Evolutionary conservation across 2,113 vertebrate species (phyloP).

Genomic region (Neodontobutis hainanensis): DNA sequence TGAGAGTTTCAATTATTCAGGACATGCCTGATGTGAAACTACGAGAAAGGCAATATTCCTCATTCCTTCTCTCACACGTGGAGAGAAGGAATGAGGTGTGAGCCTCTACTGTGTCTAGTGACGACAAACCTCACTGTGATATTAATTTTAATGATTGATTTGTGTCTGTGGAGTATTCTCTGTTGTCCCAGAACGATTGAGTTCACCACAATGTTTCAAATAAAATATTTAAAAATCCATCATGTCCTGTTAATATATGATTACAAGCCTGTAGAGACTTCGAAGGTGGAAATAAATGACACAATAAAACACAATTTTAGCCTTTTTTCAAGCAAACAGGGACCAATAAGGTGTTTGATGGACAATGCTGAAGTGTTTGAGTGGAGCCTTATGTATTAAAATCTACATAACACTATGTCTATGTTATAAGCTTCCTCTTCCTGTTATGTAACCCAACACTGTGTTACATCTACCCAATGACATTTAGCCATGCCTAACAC

Average conservation of each 20-base stretch:
- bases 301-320: conserved; percentile 34
- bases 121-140: conserved; percentile 18
- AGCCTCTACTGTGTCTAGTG: conserved; percentile 12
- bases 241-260: conserved; percentile 29
- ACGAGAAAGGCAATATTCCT: not conserved
- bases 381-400: conserved; percentile 10
- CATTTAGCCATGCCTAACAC: too few species aligned
- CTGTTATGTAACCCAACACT: not conserved
- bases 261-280: conserved; percentile 15
- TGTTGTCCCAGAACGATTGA: conserved; percentile 5
- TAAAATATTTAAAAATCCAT: conserved; percentile 49
- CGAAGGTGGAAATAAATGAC: conserved; percentile 41
- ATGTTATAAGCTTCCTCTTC: not conserved
- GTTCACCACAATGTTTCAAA: conserved; percentile 4
- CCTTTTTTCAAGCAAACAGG: conserved; percentile 28
- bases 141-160: conserved; percentile 16
- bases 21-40: not conserved
- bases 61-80: not conserved
- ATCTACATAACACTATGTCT: not conserved
- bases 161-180: conserved; percentile 28
- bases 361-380: conserved; percentile 11
- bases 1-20: not conserved
- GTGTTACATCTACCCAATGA: not conserved
- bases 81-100: conserved; percentile 1
- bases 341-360: conserved; percentile 9